Percentiles rank a stretch among this genome's conserved stretches.
Conservation (phyloP, 23 tunicate species). For the Trididemnum nubilum region DNA sequence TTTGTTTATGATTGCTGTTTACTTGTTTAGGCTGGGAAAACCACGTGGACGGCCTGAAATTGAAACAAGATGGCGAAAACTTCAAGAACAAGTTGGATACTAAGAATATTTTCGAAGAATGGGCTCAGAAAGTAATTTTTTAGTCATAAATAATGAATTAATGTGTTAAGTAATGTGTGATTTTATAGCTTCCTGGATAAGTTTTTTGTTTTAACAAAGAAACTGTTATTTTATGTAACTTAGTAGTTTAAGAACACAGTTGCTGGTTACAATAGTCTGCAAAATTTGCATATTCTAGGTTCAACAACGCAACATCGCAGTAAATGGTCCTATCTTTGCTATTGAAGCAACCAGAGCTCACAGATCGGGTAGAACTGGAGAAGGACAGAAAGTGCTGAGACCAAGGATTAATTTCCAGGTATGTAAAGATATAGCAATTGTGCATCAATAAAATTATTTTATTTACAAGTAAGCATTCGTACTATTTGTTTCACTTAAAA, state of each 20-base stretch:
- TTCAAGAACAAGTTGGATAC: constrained; percentile 89
- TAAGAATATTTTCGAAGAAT: constrained; percentile 77
- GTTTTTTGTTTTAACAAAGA: background rate
- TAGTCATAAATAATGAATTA: background rate
- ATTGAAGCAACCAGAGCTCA: constrained; percentile 72
- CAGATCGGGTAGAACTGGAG: constrained; percentile 33
- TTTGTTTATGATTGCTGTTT: too few species aligned
- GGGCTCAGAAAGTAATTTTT: constrained; percentile 68
- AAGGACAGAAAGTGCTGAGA: constrained; percentile 54
- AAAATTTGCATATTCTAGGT: constrained; percentile 43
- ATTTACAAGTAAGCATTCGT: background rate
- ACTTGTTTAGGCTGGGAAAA: constrained; percentile 98
- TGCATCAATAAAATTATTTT: background rate
- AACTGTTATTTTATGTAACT: too few species aligned
- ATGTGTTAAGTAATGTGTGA: background rate
- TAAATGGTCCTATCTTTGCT: constrained; percentile 91
- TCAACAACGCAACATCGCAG: constrained; percentile 79
- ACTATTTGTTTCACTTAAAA: too few species aligned
- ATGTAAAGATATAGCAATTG: background rate
- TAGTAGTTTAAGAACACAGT: too few species aligned
- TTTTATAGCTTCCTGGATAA: background rate
- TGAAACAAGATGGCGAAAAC: constrained; percentile 89
- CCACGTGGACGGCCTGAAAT: constrained; percentile 95
- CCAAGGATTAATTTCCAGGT: constrained; percentile 92
- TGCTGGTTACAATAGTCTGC: too few species aligned